Conservation (phyloP, 2,797 vertebrate genomes). For the Cyprinodon diabolis region DNA sequence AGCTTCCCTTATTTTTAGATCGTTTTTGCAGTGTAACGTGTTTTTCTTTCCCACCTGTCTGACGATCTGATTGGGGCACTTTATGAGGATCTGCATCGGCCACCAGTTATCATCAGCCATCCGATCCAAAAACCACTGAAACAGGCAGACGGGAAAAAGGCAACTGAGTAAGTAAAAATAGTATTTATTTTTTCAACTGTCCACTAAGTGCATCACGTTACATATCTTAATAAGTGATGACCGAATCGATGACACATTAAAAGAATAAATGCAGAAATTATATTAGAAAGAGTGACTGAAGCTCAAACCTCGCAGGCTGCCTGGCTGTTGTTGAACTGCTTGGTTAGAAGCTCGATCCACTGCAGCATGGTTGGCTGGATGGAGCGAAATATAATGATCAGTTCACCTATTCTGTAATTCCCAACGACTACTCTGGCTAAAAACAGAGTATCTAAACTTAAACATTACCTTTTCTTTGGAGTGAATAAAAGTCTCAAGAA, state of each 20-base stretch:
- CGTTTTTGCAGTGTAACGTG: neutral
- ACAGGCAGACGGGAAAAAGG: neutral
- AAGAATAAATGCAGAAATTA: too few relatives aligned
- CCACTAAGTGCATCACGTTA: neutral
- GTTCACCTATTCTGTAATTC: neutral
- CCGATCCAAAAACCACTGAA: constrained; percentile 98
- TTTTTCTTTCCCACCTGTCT: constrained; percentile 81
- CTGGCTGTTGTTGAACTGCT: constrained; percentile 99
- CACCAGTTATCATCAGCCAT: constrained; percentile 99
- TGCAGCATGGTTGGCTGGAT: constrained; percentile 97
- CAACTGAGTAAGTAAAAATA: neutral
- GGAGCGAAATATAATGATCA: neutral
- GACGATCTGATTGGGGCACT: constrained; percentile 99
- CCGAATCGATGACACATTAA: neutral
- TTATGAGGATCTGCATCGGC: constrained; percentile 99
- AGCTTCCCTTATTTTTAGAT: too few relatives aligned
- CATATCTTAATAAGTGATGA: fast-evolving
- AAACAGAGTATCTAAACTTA: neutral
- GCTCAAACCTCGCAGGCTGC: constrained; percentile 94
- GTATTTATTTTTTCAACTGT: too few relatives aligned
- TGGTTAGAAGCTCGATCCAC: constrained; percentile 98
- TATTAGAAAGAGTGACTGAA: neutral
- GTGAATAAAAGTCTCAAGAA: constrained; percentile 98
- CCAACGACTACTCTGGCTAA: neutral
- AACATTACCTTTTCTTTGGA: constrained; percentile 97